Conservation (phyloP, 2,888 invertebrate species). For the Pantelozetes paolii region DNA sequence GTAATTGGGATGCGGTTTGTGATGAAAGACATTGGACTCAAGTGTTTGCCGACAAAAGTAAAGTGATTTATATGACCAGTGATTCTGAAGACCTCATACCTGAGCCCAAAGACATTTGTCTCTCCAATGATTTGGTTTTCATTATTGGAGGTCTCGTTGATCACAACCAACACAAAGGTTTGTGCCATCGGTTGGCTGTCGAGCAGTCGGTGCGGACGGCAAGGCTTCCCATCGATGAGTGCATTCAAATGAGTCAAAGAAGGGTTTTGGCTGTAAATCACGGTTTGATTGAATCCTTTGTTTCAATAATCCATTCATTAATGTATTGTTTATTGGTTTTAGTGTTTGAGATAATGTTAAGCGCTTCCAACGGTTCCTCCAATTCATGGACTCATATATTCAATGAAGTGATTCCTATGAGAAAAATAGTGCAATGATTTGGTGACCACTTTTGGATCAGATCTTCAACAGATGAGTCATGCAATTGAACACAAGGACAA, state of each 20-base stretch:
- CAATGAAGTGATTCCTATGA: constrained; percentile 68
- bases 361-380: constrained; percentile 65
- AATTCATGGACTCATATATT: constrained; percentile 70
- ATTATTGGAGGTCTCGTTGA: constrained; percentile 96
- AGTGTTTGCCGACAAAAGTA: constrained; percentile 54
- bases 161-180: constrained; percentile 90
- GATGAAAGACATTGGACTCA: constrained; percentile 44
- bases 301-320: constrained; percentile 30
- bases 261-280: constrained; percentile 94
- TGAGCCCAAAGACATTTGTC: constrained; percentile 61
- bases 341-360: constrained; percentile 79
- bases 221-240: constrained; percentile 80
- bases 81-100: constrained; percentile 82
- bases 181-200: constrained; percentile 74
- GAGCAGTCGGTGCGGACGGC: constrained; percentile 70
- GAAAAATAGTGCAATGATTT: constrained; percentile 57
- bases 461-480: too few species aligned
- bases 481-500: too few species aligned
- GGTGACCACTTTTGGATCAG: too few species aligned
- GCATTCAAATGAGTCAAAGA: constrained; percentile 82
- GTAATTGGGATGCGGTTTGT: constrained; percentile 79
- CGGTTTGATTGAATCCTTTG: constrained; percentile 58
- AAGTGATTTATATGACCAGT: constrained; percentile 83
- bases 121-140: constrained; percentile 67
- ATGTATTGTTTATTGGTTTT: constrained; percentile 46